Evolutionary conservation across 2,113 vertebrate species (phyloP).

Genomic region (Takifugu bimaculatus): DNA sequence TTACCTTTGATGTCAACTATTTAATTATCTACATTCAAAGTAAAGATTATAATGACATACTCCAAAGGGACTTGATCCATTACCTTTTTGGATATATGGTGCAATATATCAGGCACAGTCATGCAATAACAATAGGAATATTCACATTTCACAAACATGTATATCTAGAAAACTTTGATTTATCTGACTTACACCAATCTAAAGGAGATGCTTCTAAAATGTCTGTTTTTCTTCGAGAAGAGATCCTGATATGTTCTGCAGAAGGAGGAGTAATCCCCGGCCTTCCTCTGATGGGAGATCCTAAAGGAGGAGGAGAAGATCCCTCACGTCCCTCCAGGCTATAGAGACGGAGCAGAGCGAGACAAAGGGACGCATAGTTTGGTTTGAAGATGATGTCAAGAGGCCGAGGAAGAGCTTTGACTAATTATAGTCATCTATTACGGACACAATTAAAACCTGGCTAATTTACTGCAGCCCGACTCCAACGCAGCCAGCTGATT

Average conservation of each 20-base stretch:
- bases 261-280: not conserved
- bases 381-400: conserved; percentile 69
- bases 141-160: no score
- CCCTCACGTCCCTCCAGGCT: conserved; percentile 54
- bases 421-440: conserved; percentile 99
- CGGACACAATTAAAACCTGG: conserved; percentile 96
- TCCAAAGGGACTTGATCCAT: no score
- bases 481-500: conserved; percentile 89
- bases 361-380: conserved; percentile 74
- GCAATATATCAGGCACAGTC: no score
- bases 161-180: no score
- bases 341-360: conserved; percentile 57
- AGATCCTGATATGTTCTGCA: not conserved
- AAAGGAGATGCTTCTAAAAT: conserved; percentile 6
- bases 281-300: conserved; percentile 36
- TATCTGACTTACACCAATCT: not conserved
- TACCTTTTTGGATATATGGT: no score
- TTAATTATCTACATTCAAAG: no score
- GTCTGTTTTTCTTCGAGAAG: not conserved
- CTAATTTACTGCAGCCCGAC: conserved; percentile 95
- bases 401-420: conserved; percentile 96
- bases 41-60: no score
- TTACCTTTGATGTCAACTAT: no score
- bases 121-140: no score
- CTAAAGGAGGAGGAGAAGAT: conserved; percentile 50